A percentile compares a stretch with the other conserved stretches of the same genome.
These are phyloP conservation scores for Yoshiicerus persimilis DNA, from an alignment of 1,140 invertebrate genomes.

Conservation along the genomic window DNA sequence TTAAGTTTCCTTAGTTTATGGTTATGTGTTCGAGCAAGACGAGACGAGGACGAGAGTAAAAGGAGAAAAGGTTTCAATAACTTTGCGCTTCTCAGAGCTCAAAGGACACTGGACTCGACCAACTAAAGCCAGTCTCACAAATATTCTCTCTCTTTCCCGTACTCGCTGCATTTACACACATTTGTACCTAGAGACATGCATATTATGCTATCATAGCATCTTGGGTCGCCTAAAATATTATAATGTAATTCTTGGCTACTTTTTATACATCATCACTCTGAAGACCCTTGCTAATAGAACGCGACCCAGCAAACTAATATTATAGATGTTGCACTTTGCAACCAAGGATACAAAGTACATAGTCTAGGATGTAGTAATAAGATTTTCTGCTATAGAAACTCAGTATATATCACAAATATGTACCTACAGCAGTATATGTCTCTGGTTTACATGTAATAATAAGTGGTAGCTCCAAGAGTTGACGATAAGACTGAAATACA, in stretches of 20 bases:
- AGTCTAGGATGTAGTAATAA: no score
- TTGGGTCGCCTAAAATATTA: neutral
- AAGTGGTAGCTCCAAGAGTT: neutral
- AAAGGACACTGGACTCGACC: neutral
- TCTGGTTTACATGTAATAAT: neutral
- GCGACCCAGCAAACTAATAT: neutral
- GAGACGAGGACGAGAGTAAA: neutral
- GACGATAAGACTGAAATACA: neutral
- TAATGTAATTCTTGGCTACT: neutral
- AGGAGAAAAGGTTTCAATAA: conserved; percentile 1
- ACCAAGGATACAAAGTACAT: no score
- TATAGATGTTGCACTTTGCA: neutral
- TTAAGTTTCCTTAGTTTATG: conserved; percentile 8
- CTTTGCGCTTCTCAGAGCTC: neutral
- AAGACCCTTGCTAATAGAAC: neutral
- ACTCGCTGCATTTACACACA: neutral
- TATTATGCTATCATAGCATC: neutral
- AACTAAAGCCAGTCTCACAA: neutral
- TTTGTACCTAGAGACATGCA: neutral
- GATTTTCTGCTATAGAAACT: no score
- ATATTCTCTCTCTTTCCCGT: neutral
- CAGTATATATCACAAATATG: neutral
- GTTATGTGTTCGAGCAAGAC: neutral
- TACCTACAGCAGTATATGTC: neutral
- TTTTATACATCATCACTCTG: neutral